Evolutionary conservation across 2,797 vertebrate genomes (phyloP).

Genomic region (Xerus rutilus): DNA sequence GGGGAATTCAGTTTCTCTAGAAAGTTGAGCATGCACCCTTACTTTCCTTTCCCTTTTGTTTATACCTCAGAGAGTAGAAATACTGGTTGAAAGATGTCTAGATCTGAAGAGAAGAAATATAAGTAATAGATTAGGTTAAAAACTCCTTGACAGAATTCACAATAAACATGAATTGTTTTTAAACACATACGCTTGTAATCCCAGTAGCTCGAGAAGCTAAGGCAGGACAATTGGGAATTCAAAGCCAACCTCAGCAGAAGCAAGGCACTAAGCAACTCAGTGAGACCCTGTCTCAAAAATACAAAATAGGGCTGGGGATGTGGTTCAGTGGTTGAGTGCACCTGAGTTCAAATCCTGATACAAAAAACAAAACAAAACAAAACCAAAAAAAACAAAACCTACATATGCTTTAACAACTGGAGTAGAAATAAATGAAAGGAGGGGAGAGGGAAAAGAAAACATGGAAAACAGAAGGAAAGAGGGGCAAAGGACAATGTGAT

Average conservation of each 20-base stretch:
- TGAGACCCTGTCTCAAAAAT: too few species aligned
- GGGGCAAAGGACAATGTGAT: background rate
- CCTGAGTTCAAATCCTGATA: too few species aligned
- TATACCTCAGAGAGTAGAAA: background rate
- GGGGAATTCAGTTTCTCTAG: background rate
- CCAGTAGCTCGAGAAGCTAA: too few species aligned
- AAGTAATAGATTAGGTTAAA: background rate
- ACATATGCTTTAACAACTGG: background rate
- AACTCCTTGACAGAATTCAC: background rate
- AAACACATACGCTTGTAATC: too few species aligned
- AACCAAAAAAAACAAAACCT: too few species aligned
- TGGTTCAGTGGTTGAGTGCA: too few species aligned
- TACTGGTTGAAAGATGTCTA: background rate
- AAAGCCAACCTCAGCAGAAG: too few species aligned
- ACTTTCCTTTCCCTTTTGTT: background rate
- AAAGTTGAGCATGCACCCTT: background rate
- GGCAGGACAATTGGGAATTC: too few species aligned
- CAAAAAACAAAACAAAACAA: too few species aligned
- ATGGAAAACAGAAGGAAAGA: background rate
- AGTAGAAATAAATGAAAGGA: background rate
- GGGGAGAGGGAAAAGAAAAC: background rate
- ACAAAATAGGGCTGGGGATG: too few species aligned
- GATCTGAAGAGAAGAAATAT: background rate
- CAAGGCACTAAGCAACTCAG: too few species aligned
- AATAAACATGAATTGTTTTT: background rate